Conservation (phyloP, 2,888 invertebrate species). For the Coelogynopora nodosa region DNA sequence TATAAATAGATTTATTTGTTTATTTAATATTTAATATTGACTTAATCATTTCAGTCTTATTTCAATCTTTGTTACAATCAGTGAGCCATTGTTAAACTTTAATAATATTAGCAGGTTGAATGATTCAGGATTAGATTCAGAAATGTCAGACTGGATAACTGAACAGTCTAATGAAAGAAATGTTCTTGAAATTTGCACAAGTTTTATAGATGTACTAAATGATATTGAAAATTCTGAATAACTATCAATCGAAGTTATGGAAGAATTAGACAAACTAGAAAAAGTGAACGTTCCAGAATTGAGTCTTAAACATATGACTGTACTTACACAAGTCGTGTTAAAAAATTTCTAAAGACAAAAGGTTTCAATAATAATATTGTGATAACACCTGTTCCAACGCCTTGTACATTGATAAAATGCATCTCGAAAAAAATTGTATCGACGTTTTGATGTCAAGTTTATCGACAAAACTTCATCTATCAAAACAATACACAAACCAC, state of each 20-base stretch:
- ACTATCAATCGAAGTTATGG: background rate
- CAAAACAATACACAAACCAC: background rate
- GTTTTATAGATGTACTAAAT: background rate
- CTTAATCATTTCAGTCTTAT: background rate
- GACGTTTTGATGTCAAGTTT: background rate
- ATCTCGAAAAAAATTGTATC: background rate
- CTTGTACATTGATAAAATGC: background rate
- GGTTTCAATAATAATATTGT: background rate
- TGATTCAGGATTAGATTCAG: background rate
- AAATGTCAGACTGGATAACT: background rate
- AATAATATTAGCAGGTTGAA: no score
- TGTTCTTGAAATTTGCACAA: background rate
- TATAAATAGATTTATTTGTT: background rate
- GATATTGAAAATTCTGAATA: background rate
- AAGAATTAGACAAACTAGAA: background rate
- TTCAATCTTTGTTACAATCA: background rate
- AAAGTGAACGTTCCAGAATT: background rate
- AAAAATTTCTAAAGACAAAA: background rate
- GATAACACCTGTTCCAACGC: background rate
- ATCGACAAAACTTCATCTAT: background rate
- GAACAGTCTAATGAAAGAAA: background rate
- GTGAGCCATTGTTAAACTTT: no score
- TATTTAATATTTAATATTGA: background rate
- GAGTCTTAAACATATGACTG: background rate
- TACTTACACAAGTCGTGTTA: background rate